Evolutionary conservation across 2,113 vertebrate genomes (phyloP).

Genomic region (Prolemur simus): DNA sequence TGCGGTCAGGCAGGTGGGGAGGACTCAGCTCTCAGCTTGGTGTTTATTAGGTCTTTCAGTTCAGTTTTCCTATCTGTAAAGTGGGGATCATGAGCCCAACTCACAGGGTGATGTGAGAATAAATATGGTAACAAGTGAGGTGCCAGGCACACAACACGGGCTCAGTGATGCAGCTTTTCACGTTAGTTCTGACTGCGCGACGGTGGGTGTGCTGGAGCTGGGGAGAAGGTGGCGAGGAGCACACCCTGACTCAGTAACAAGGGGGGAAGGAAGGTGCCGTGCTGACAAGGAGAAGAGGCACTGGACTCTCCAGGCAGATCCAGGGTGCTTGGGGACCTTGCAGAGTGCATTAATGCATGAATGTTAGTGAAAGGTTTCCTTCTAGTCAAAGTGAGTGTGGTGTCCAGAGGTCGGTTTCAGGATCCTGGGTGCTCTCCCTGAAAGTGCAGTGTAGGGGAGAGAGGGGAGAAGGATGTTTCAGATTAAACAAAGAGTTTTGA

Average conservation of each 20-base stretch:
- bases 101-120: background rate
- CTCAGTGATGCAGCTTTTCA: background rate
- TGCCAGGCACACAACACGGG: rapidly evolving
- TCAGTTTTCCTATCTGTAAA: background rate
- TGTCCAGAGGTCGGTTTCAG: rapidly evolving
- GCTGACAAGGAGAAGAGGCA: rapidly evolving
- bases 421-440: rapidly evolving
- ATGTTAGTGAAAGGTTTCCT: background rate
- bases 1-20: background rate
- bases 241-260: background rate
- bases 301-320: rapidly evolving
- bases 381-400: background rate
- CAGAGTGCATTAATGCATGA: rapidly evolving
- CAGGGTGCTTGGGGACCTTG: rapidly evolving
- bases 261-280: background rate
- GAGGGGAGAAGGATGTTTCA: background rate
- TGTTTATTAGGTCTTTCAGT: background rate
- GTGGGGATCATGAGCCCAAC: background rate
- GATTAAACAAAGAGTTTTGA: background rate
- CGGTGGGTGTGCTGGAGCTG: background rate
- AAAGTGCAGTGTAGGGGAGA: background rate
- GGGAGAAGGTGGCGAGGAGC: background rate
- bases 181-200: rapidly evolving
- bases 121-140: background rate
- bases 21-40: background rate